A percentile compares a stretch with the other conserved stretches of the same genome.
phyloP scores from a whole-genome alignment of 92 coral and sea anemone species.

The Micromussa lordhowensis region DNA sequence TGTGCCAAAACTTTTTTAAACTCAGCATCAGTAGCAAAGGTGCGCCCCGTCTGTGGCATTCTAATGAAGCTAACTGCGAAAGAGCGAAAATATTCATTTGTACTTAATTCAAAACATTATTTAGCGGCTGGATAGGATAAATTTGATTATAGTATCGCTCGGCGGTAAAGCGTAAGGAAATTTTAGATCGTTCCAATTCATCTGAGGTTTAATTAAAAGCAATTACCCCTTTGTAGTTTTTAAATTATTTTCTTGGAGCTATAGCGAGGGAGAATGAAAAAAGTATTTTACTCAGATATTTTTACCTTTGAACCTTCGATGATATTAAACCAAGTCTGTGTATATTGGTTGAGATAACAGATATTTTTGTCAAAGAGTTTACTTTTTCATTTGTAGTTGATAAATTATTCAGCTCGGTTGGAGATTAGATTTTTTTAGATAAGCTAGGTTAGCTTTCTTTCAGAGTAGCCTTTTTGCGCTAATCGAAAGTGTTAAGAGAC shows the following conservation, averaged over 20 bases:
- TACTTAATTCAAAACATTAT: background rate
- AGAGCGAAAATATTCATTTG: background rate
- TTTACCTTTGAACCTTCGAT: background rate
- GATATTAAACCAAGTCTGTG: background rate
- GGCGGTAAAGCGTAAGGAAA: background rate
- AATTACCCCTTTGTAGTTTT: background rate
- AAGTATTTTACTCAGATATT: background rate
- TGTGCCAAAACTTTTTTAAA: background rate
- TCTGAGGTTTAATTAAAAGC: background rate
- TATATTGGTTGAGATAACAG: background rate
- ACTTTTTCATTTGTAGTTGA: background rate
- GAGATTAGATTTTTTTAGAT: background rate
- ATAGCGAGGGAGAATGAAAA: background rate
- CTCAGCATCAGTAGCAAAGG: background rate
- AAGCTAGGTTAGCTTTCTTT: background rate
- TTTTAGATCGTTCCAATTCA: background rate
- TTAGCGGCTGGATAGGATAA: background rate
- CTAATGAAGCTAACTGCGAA: background rate
- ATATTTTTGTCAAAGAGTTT: background rate
- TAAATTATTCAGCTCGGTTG: background rate
- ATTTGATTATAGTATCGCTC: background rate
- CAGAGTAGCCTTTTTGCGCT: background rate
- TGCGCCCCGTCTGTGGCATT: background rate
- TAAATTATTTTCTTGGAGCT: background rate
- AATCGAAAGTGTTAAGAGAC: background rate